phyloP scores from a whole-genome alignment of 1,140 invertebrate species.

The Eumaeus atala region DNA sequence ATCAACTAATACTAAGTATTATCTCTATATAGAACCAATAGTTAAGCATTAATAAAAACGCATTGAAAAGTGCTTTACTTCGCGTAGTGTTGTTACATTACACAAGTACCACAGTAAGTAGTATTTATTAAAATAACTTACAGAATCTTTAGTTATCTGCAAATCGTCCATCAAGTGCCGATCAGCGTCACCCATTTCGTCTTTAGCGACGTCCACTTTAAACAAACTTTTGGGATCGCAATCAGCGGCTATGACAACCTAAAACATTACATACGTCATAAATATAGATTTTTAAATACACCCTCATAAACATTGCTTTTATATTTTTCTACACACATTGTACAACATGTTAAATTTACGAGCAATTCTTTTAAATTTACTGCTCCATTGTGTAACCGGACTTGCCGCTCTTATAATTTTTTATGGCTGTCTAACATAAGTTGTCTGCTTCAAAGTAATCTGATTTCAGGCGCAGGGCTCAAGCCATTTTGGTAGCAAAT shows the following conservation, averaged over 20 bases:
- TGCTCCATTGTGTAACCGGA: too few species aligned
- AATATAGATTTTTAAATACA: too few species aligned
- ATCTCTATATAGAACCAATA: too few species aligned
- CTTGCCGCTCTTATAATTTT: too few species aligned
- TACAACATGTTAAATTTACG: constrained; percentile 3
- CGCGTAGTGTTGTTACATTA: too few species aligned
- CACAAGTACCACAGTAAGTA: too few species aligned
- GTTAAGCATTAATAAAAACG: too few species aligned
- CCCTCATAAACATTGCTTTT: constrained; percentile 64
- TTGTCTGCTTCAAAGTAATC: too few species aligned
- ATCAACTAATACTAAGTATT: too few species aligned
- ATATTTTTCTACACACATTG: background rate
- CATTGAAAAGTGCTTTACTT: too few species aligned
- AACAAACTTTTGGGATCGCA: constrained; percentile 86
- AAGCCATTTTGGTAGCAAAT: too few species aligned
- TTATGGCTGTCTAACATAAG: background rate
- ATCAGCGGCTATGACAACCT: constrained; percentile 87
- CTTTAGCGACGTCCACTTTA: constrained; percentile 68
- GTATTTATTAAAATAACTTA: constrained; percentile 27
- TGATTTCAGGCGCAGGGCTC: too few species aligned
- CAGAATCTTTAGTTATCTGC: constrained; percentile 78
- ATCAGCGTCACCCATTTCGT: constrained; percentile 80
- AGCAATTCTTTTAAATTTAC: constrained; percentile 1
- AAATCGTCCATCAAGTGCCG: constrained; percentile 96
- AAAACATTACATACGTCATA: constrained; percentile 23